These are phyloP conservation scores for Fistularia commersonii DNA, from an alignment of 2,797 vertebrate genomes.

Conservation along the genomic window DNA sequence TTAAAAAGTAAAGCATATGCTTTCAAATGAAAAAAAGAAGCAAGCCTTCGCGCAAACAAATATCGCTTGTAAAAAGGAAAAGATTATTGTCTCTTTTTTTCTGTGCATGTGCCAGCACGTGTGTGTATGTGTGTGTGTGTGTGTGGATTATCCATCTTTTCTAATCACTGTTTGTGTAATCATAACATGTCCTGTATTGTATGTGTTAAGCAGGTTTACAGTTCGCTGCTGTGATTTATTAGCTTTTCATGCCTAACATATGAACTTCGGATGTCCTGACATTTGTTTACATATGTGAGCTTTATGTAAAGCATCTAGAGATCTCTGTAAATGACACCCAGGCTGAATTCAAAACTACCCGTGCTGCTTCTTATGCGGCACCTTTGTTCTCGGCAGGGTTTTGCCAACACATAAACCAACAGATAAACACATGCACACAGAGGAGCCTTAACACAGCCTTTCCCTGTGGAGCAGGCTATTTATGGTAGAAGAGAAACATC, in stretches of 20 bases:
- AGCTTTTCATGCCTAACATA: constrained; percentile 30
- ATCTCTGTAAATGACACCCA: constrained; percentile 41
- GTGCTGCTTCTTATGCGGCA: constrained; percentile 55
- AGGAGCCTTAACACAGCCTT: constrained; percentile 29
- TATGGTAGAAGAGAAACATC: neutral
- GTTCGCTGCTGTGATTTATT: constrained; percentile 45
- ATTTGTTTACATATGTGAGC: constrained; percentile 36
- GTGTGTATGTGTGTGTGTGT: constrained; percentile 6
- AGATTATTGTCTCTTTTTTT: neutral
- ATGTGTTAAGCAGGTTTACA: constrained; percentile 27
- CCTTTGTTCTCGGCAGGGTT: constrained; percentile 64
- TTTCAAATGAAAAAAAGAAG: constrained; percentile 57
- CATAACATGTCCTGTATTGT: constrained; percentile 6
- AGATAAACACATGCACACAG: constrained; percentile 50
- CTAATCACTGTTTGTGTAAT: constrained; percentile 23
- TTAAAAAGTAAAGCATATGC: constrained; percentile 42
- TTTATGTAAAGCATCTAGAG: constrained; percentile 50
- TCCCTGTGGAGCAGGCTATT: constrained; percentile 31
- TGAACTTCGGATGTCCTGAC: constrained; percentile 30
- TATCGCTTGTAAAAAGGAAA: constrained; percentile 35
- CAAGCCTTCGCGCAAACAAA: constrained; percentile 64
- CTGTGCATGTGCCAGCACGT: neutral
- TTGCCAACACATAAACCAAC: constrained; percentile 54
- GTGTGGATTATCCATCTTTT: constrained; percentile 26
- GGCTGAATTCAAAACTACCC: constrained; percentile 52